phyloP scores from a whole-genome alignment of 2,113 vertebrate species.

The Pantherophis guttatus region DNA sequence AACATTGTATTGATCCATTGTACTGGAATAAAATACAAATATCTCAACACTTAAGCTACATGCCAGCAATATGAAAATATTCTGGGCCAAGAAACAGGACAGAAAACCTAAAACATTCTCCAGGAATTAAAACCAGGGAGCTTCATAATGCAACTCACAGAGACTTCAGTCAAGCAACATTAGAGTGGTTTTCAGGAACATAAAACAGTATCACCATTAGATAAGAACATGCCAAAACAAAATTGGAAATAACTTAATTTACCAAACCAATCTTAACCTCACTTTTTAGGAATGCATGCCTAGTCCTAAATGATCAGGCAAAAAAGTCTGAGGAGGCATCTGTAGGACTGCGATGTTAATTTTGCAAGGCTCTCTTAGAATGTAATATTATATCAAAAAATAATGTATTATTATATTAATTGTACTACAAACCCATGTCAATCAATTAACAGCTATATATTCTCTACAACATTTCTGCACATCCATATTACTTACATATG shows the following conservation, averaged over 20 bases:
- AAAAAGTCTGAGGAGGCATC: background rate
- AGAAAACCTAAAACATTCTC: background rate
- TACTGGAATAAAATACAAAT: background rate
- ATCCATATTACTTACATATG: constrained; percentile 70
- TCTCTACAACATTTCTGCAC: background rate
- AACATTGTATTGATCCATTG: background rate
- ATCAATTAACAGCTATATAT: background rate
- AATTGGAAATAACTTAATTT: background rate
- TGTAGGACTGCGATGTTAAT: background rate
- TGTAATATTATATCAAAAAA: background rate
- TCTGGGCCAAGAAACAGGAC: background rate
- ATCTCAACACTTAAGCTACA: background rate
- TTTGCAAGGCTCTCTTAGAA: background rate
- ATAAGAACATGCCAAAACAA: background rate
- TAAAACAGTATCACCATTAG: background rate
- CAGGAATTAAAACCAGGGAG: background rate
- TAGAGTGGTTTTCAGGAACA: background rate
- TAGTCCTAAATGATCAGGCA: background rate
- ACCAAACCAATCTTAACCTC: background rate
- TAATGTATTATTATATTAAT: background rate
- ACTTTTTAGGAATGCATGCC: background rate
- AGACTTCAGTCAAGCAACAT: background rate
- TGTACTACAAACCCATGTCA: background rate
- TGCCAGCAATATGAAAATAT: background rate
- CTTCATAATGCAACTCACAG: background rate